phyloP scores from a whole-genome alignment of 2,113 vertebrate species.

The Myrmecobius fasciatus region DNA sequence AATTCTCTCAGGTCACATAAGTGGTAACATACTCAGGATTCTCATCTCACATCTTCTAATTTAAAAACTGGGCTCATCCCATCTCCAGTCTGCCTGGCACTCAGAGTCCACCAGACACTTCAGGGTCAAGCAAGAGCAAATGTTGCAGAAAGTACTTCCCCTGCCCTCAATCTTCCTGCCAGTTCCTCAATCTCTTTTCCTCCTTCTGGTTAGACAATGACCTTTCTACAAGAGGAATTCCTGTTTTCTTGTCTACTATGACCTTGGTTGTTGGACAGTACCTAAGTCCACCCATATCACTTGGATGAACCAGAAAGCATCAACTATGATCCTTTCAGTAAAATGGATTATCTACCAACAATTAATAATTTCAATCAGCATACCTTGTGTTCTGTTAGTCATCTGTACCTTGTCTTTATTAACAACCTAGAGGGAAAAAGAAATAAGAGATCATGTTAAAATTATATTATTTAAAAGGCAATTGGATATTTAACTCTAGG shows the following conservation, averaged over 20 bases:
- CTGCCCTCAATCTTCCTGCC: background rate
- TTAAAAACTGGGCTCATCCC: background rate
- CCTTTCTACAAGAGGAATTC: background rate
- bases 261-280: background rate
- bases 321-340: background rate
- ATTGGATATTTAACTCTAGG: background rate
- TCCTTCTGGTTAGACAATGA: background rate
- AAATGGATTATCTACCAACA: background rate
- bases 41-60: background rate
- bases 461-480: background rate
- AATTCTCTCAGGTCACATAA: background rate
- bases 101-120: background rate
- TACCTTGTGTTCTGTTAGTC: slow-evolving; percentile 46
- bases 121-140: background rate
- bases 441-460: slow-evolving; percentile 43
- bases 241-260: background rate
- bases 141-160: background rate
- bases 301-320: background rate
- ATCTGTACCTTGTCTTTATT: slow-evolving; percentile 36
- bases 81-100: background rate
- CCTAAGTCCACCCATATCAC: background rate
- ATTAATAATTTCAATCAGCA: slow-evolving; percentile 2
- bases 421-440: slow-evolving; percentile 55
- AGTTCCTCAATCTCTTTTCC: background rate
- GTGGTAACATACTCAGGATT: background rate